Base-by-base conservation (phyloP, 1,140 invertebrate genomes). In the Solenopsis invicta region DNA sequence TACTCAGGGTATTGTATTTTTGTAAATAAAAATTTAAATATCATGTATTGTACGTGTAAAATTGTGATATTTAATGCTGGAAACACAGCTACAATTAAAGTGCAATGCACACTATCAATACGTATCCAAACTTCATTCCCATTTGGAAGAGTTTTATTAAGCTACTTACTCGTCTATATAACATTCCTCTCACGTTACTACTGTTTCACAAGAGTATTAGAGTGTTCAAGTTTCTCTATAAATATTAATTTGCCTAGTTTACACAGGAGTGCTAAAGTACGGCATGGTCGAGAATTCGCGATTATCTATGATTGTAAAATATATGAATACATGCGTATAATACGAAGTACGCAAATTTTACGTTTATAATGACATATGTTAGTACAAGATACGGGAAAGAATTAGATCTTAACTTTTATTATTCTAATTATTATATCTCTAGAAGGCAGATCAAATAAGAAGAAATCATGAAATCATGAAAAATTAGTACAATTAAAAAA, bases 221-320 rank as follows among this genome's bases (percentile, higher is more conserved):
- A 16, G 18, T n/a, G 54, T 75, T 62, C 69, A 84, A 84, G 80
- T 84, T 84, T 50, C 54, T 84, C 80, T 74, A 84, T 75, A 84
- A 84, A 75, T 84, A 84, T 84, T 84, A 84, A 84, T 84, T 84
- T 75, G 18, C 18, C 80, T 24, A 50, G 69, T 84, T 77, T 84
- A 81, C 61, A 75, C 18, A 29, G 41, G 13, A 56, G 13, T 24
- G 0, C 54, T 84, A 41, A 84, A 62, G 61, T 74, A 74, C 13
- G 24, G 37, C 24, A 13, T 74, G 9, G 69, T 74, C 69, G 80
- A 24, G 71, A 29, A 84, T 59, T 61, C 13, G 24, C 41, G 69
- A 84, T 81, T 56, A 72, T 84, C 80, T 84, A 69, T 69, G 74
- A 84, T 75, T 74, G 56, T 75, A 74, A 74, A 56, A 9, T 84